Evolutionary conservation across 2,888 invertebrate species (phyloP).

Genomic region (Hyposoter dolosus): DNA sequence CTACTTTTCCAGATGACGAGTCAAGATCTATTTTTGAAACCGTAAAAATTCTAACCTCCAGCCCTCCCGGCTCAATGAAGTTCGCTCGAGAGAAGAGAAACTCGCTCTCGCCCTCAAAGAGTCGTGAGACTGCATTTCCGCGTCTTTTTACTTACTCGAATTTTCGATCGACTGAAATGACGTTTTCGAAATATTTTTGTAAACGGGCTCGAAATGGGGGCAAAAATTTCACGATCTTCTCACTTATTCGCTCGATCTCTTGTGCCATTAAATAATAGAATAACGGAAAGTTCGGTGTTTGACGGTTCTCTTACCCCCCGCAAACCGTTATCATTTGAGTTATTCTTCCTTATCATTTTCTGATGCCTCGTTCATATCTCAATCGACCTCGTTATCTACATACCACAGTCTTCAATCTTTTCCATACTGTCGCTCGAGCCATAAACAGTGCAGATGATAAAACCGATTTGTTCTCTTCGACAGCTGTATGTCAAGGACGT

Average conservation of each 20-base stretch:
- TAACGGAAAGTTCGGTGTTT: neutral
- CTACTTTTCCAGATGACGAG: constrained; percentile 48
- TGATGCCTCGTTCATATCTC: neutral
- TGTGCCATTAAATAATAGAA: neutral
- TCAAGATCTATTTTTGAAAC: constrained; percentile 74
- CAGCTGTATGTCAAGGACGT: neutral
- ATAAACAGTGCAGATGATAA: neutral
- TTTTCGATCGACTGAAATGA: neutral
- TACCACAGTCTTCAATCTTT: neutral
- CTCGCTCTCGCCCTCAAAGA: neutral
- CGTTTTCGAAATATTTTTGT: neutral
- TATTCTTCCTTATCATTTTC: neutral
- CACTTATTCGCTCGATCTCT: neutral
- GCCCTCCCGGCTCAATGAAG: constrained; percentile 41
- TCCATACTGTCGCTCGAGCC: neutral
- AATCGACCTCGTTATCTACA: neutral
- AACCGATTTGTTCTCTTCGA: neutral
- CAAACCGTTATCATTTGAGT: neutral
- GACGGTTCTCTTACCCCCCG: neutral
- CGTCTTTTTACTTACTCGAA: neutral
- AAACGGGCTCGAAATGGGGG: neutral
- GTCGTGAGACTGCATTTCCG: too few species aligned
- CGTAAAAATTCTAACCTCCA: constrained; percentile 72
- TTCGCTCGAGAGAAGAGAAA: neutral
- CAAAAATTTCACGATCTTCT: neutral